A percentile compares a stretch with the other conserved stretches of the same genome.
Conservation (phyloP, 2,797 vertebrate species). For the Chelmon rostratus region DNA sequence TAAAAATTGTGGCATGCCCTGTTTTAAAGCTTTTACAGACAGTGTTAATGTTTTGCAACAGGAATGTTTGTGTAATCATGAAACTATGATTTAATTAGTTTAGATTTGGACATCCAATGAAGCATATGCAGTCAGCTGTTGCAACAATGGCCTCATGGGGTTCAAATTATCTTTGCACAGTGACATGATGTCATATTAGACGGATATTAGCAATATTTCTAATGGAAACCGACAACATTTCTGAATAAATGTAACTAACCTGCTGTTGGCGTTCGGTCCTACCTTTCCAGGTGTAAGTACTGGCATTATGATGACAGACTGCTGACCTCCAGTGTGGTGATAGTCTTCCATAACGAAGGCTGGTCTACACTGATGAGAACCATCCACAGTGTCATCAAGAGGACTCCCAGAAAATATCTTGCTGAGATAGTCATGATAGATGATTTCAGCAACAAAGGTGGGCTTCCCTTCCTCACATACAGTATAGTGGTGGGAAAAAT, state of each 20-base stretch:
- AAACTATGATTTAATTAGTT: no score
- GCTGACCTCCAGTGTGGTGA: constrained; percentile 94
- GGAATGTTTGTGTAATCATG: no score
- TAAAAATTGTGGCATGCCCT: no score
- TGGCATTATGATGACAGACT: constrained; percentile 97
- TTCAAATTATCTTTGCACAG: background rate
- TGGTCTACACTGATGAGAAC: constrained; percentile 99
- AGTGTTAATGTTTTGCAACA: no score
- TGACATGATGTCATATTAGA: background rate
- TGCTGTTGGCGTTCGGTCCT: background rate
- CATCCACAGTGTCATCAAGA: constrained; percentile 98
- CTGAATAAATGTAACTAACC: constrained; percentile 1
- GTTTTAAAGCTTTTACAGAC: no score
- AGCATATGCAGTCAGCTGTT: background rate
- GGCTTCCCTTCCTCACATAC: constrained; percentile 4
- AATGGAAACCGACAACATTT: background rate
- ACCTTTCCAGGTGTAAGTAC: constrained; percentile 91
- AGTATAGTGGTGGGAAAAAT: no score
- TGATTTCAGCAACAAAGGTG: constrained; percentile 99
- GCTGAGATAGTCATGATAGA: constrained; percentile 99
- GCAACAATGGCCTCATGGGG: background rate
- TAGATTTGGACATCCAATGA: background rate
- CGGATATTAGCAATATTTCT: background rate
- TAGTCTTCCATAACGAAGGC: constrained; percentile 99
- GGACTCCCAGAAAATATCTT: constrained; percentile 94